Conservation (phyloP, 2,113 vertebrate genomes). For the Rhinopomastus cyanomelas region DNA sequence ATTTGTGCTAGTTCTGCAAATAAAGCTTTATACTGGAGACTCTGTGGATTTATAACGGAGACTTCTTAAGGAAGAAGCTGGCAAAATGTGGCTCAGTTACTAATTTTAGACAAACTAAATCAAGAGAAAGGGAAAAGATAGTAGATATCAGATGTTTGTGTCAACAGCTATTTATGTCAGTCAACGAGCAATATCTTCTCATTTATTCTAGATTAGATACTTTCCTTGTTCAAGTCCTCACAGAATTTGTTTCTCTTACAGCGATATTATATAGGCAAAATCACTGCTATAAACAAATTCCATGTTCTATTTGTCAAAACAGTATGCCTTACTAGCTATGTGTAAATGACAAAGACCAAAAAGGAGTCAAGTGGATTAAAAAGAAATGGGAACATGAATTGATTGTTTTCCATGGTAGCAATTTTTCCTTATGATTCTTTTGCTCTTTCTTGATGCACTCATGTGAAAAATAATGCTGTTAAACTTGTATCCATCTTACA, state of each 20-base stretch:
- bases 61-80: conserved; percentile 38
- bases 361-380: conserved; percentile 43
- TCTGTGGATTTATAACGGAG: not conserved
- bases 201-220: not conserved
- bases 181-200: not conserved
- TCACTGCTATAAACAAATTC: not conserved
- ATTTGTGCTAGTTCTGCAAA: not conserved
- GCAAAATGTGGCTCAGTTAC: conserved; percentile 8
- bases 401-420: not conserved
- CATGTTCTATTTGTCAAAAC: not conserved
- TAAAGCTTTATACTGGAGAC: conserved; percentile 5
- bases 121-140: not conserved
- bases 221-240: not conserved
- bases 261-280: not conserved
- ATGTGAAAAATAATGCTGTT: conserved; percentile 35
- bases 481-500: conserved; percentile 14
- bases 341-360: not conserved
- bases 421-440: not conserved
- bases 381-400: not conserved
- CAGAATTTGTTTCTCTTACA: not conserved
- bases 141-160: not conserved
- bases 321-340: not conserved
- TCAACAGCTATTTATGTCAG: not conserved
- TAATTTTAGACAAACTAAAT: conserved; percentile 1
- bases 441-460: not conserved